phyloP scores from a whole-genome alignment of 2,888 invertebrate genomes.

The Agonum fuliginosum region DNA sequence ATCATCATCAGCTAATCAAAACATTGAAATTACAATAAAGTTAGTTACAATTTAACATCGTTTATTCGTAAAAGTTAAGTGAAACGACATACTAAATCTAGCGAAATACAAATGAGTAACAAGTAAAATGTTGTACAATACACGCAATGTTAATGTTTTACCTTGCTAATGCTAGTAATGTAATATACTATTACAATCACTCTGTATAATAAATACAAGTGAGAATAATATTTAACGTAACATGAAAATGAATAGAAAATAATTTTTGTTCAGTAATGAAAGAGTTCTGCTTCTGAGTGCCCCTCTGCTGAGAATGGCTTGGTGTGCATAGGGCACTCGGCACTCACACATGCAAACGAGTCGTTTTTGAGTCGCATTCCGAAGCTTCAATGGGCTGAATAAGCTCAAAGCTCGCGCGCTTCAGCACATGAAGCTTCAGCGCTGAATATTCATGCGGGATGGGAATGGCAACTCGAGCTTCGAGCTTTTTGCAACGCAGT shows the following conservation, averaged over 20 bases:
- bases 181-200: background rate
- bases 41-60: too few relatives aligned
- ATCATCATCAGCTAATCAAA: too few relatives aligned
- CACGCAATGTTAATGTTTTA: background rate
- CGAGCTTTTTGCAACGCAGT: conserved; percentile 33
- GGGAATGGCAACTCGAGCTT: background rate
- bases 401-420: conserved; percentile 37
- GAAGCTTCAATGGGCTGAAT: conserved; percentile 40
- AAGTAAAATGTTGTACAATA: too few relatives aligned
- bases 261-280: background rate
- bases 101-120: too few relatives aligned
- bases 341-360: conserved; percentile 47
- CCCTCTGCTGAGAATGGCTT: background rate
- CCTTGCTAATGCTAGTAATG: background rate
- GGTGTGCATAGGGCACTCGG: conserved; percentile 1
- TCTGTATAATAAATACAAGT: background rate
- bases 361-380: conserved; percentile 40
- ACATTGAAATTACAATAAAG: too few relatives aligned
- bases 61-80: too few relatives aligned
- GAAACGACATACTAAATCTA: too few relatives aligned
- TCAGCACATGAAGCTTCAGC: conserved; percentile 13
- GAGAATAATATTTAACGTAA: background rate
- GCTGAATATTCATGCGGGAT: conserved; percentile 38
- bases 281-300: background rate
- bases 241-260: too few relatives aligned